Evolutionary conservation across 2,797 vertebrate species (phyloP).

Genomic region (Danio kyathit): DNA sequence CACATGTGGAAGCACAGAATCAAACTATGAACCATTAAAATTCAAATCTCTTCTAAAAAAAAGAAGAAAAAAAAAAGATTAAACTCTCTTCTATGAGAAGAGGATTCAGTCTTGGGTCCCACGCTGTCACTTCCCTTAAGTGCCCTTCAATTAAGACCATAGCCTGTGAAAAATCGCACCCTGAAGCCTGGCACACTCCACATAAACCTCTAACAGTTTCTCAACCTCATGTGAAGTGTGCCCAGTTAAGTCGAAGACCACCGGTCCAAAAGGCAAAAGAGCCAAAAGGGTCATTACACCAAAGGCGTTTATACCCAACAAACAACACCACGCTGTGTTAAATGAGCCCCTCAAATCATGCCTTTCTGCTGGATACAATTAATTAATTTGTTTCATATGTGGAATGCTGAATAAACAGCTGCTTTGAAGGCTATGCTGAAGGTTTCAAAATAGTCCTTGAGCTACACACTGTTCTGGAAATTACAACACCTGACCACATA

Average conservation of each 20-base stretch:
- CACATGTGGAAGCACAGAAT: not conserved
- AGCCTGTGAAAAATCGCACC: constrained; percentile 35
- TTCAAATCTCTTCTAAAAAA: no score
- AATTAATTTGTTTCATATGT: not conserved
- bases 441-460: constrained; percentile 30
- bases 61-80: no score
- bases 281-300: constrained; percentile 39
- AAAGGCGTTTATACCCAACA: constrained; percentile 1
- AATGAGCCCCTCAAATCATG: constrained; percentile 42
- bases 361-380: not conserved
- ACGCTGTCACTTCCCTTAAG: constrained; percentile 51
- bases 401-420: constrained; percentile 14
- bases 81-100: constrained; percentile 47
- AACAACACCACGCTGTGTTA: constrained; percentile 17
- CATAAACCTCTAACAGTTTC: constrained; percentile 19
- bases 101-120: constrained; percentile 44
- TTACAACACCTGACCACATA: not conserved
- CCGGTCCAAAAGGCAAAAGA: constrained; percentile 24
- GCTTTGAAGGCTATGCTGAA: constrained; percentile 17
- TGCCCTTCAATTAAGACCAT: constrained; percentile 39
- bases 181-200: constrained; percentile 58
- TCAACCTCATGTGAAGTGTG: constrained; percentile 30
- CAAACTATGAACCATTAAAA: not conserved
- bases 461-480: not conserved
- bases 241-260: constrained; percentile 3